These are phyloP conservation scores for Hydropsyche betteni DNA, from an alignment of 2,888 invertebrate genomes.

Conservation along the genomic window DNA sequence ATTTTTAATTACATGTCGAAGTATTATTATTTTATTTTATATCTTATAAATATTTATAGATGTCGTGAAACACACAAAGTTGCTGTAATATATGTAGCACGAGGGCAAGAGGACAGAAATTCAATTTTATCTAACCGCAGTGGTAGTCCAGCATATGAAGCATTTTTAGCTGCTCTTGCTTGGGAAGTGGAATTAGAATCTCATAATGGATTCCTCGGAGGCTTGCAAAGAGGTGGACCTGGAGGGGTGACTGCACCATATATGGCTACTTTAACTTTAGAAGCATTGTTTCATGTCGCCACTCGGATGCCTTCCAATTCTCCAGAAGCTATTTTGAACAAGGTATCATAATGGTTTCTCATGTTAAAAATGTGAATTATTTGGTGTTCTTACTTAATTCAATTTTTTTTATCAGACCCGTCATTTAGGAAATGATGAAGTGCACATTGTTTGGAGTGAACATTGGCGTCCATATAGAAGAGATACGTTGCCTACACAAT, in stretches of 20 bases:
- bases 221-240: constrained; percentile 87
- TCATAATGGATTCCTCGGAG: constrained; percentile 95
- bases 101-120: constrained; percentile 95
- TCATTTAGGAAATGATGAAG: constrained; percentile 97
- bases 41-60: constrained; percentile 57
- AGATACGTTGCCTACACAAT: constrained; percentile 98
- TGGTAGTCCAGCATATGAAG: constrained; percentile 94
- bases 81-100: constrained; percentile 97
- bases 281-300: constrained; percentile 97
- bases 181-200: constrained; percentile 89
- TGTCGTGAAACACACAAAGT: constrained; percentile 95
- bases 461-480: constrained; percentile 94
- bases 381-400: constrained; percentile 24
- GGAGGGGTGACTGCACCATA: constrained; percentile 96
- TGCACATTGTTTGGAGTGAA: constrained; percentile 99
- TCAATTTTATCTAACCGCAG: constrained; percentile 89
- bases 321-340: constrained; percentile 86
- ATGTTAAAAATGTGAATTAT: background rate
- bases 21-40: constrained; percentile 7
- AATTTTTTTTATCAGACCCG: constrained; percentile 71
- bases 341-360: constrained; percentile 64
- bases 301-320: constrained; percentile 95
- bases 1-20: background rate
- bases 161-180: constrained; percentile 73
- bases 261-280: constrained; percentile 90